Conservation (phyloP, 2,797 vertebrate species). For the Typhlichthys eigenmanni region DNA sequence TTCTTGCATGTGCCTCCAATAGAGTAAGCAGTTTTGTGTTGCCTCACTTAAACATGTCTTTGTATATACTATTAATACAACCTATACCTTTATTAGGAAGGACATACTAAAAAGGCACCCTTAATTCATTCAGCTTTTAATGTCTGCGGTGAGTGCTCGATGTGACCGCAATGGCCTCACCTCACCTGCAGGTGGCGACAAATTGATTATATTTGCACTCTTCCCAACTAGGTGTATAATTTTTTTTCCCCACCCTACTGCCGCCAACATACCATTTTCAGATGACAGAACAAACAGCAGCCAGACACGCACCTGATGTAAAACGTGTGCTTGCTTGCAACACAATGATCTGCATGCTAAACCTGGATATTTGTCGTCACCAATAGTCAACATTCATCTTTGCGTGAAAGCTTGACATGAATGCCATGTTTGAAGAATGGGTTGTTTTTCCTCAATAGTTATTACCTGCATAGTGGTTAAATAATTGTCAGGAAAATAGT, state of each 20-base stretch:
- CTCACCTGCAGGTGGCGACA: conserved; percentile 40
- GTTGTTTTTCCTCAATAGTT: background rate
- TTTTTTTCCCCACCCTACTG: conserved; percentile 22
- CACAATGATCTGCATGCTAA: conserved; percentile 70
- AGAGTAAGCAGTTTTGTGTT: conserved; percentile 44
- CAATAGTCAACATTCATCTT: conserved; percentile 38
- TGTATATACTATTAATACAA: conserved; percentile 46
- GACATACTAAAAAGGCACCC: conserved; percentile 26
- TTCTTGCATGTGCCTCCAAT: conserved; percentile 71
- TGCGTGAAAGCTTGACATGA: conserved; percentile 39
- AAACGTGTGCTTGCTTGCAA: conserved; percentile 48
- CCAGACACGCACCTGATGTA: conserved; percentile 26
- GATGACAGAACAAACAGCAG: conserved; percentile 23
- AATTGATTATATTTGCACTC: conserved; percentile 35
- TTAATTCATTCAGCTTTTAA: conserved; percentile 12
- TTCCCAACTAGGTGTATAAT: conserved; percentile 38
- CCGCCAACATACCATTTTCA: conserved; percentile 42
- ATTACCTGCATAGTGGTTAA: background rate
- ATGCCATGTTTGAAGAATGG: conserved; percentile 21
- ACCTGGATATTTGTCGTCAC: conserved; percentile 26
- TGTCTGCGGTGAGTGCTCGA: conserved; percentile 9
- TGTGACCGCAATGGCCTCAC: conserved; percentile 20
- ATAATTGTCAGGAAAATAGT: background rate
- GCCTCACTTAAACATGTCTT: conserved; percentile 57
- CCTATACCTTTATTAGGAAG: conserved; percentile 35